A percentile compares a stretch with the other conserved stretches of the same genome.
Conservation (phyloP, 2,113 vertebrate genomes). For the Puma concolor region DNA sequence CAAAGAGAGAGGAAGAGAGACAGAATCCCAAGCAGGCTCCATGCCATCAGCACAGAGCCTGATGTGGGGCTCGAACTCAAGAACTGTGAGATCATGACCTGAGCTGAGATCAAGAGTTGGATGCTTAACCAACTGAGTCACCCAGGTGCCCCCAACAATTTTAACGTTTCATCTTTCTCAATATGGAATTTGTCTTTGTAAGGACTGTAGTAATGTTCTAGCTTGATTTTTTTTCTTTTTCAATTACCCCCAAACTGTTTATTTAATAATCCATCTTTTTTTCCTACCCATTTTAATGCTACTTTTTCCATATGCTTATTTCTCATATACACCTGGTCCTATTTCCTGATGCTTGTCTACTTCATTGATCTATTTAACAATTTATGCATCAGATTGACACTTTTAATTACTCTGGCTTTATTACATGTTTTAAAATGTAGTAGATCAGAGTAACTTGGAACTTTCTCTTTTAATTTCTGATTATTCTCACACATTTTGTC, state of each 20-base stretch:
- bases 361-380: neutral
- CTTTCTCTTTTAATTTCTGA: neutral
- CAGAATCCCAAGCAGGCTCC: no score
- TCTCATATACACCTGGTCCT: neutral
- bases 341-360: neutral
- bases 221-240: neutral
- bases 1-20: no score
- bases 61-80: no score
- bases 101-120: no score
- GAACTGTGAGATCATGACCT: no score
- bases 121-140: no score
- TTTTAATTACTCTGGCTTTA: neutral
- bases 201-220: neutral
- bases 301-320: neutral
- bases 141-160: neutral
- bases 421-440: neutral
- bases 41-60: no score
- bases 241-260: neutral
- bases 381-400: neutral
- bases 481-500: constrained; percentile 15
- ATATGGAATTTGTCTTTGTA: neutral
- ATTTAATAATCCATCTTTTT: neutral
- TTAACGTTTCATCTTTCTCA: constrained; percentile 18
- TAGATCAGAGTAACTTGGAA: neutral
- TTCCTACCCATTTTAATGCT: neutral